Base-by-base conservation (phyloP, 2,797 vertebrate genomes). In the Tadarida brasiliensis region DNA sequence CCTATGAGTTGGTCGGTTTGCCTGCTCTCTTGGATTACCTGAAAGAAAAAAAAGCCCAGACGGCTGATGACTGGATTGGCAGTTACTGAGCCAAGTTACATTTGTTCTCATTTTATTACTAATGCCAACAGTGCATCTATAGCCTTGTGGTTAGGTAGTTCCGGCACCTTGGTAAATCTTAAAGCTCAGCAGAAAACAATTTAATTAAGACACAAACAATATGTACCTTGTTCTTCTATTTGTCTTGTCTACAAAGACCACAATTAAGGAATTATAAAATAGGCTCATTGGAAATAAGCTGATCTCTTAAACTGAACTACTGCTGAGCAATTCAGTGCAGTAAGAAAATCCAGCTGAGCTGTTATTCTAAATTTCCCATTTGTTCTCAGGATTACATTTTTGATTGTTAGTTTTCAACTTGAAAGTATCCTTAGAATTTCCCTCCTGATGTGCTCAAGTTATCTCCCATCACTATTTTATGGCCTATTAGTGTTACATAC, bases 151-250 rank as follows among this genome's bases (percentile, higher is more conserved):
- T 65, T 33, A 56, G 47, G 70, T 73, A 10, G 35, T 81, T 67
- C 61, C 12, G 51, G 30, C 4, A 77, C 11, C 11, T 90, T 30
- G 61, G 63, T 83, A 59, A 91, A 56, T 68, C 14, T 51, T 73
- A 86, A 67, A 59, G 47, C 39, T 74, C 28, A 76, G 28, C 54
- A 91, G 82, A 91, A 85, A 81, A 51, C 11, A 92, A 74, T 68
- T 57, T 81, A 68, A 90, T 92, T 81, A 96, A 84, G 67, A 94
- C 51, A 87, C 57, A 94, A 49, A 28, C 30, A 5, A 84, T 93
- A 59, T 71, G 54, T 24, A 57, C 14, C 4, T 78, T 93, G 8
- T 35, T 78, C 63, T 78, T 93, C 2, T 88, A 47, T n/a, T 71
- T 87, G 30, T 85, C 68, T 81, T 74, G 5, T 39, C 83, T 87